phyloP scores from a whole-genome alignment of 2,888 invertebrate genomes.

The Ophion obscuratus region DNA sequence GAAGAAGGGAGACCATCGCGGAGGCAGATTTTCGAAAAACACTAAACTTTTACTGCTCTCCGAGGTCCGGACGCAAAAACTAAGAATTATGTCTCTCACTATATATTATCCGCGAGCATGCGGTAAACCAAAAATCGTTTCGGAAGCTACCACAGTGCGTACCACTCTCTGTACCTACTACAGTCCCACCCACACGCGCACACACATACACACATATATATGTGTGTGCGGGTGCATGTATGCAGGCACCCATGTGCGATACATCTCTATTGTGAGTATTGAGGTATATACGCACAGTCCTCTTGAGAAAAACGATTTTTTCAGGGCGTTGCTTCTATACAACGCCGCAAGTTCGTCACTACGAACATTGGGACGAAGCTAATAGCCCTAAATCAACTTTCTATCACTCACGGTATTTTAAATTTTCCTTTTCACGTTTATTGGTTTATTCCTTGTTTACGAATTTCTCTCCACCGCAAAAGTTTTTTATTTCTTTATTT shows the following conservation, averaged over 20 bases:
- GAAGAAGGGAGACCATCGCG: conserved; percentile 1
- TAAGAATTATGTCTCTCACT: background rate
- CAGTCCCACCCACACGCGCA: background rate
- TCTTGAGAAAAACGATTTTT: conserved; percentile 43
- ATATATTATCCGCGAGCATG: conserved; percentile 58
- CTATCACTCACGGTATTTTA: conserved; percentile 5
- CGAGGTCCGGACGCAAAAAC: conserved; percentile 24
- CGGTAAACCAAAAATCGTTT: conserved; percentile 70
- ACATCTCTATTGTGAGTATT: background rate
- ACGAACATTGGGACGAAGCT: background rate
- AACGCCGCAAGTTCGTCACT: background rate
- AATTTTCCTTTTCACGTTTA: conserved; percentile 58
- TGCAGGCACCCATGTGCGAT: background rate
- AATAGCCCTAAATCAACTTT: conserved; percentile 61
- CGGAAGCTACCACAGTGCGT: conserved; percentile 64
- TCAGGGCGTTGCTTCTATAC: background rate
- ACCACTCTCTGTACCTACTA: background rate
- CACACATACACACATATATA: background rate
- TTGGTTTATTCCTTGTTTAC: conserved; percentile 66
- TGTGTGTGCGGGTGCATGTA: background rate
- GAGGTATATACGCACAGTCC: background rate
- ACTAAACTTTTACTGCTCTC: conserved; percentile 65
- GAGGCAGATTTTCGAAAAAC: conserved; percentile 58
- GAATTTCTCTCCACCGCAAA: conserved; percentile 52
- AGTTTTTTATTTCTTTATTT: conserved; percentile 35